Evolutionary conservation across 2,797 vertebrate genomes (phyloP).

Genomic region (Phoeniculus purpureus): DNA sequence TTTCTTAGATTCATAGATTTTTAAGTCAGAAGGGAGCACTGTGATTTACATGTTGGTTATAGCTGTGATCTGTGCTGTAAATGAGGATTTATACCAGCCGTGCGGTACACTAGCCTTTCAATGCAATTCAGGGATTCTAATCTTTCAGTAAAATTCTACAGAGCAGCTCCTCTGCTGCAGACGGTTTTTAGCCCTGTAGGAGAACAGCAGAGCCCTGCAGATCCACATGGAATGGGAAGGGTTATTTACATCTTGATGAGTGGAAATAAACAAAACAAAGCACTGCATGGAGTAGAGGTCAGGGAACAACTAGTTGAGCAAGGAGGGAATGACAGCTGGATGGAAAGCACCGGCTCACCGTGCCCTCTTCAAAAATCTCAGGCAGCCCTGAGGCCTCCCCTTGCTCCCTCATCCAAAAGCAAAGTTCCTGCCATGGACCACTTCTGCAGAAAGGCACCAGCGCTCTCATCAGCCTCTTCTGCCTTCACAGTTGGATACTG

Average conservation of each 20-base stretch:
- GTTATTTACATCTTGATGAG: neutral
- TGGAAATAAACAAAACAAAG: neutral
- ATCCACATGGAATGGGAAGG: neutral
- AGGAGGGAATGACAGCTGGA: neutral
- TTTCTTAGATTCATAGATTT: constrained; percentile 64
- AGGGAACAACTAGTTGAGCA: neutral
- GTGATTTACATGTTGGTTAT: constrained; percentile 60
- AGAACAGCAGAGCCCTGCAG: neutral
- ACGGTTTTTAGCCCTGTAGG: neutral
- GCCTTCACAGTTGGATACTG: neutral
- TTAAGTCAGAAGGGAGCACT: constrained; percentile 51
- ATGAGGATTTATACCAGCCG: constrained; percentile 39
- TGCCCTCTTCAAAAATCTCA: neutral
- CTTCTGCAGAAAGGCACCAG: neutral
- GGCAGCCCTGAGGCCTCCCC: neutral
- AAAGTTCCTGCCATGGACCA: neutral
- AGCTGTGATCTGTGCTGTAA: constrained; percentile 49
- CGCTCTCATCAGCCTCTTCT: neutral
- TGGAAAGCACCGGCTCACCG: neutral
- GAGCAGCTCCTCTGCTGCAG: constrained; percentile 23
- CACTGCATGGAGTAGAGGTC: neutral
- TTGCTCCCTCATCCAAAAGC: neutral
- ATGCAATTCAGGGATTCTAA: constrained; percentile 18
- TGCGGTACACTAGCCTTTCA: neutral
- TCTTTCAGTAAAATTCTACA: constrained; percentile 10